Percentiles rank a stretch among this genome's conserved stretches.
Conservation (phyloP, 2,797 vertebrate genomes). For the Pygocentrus nattereri region DNA sequence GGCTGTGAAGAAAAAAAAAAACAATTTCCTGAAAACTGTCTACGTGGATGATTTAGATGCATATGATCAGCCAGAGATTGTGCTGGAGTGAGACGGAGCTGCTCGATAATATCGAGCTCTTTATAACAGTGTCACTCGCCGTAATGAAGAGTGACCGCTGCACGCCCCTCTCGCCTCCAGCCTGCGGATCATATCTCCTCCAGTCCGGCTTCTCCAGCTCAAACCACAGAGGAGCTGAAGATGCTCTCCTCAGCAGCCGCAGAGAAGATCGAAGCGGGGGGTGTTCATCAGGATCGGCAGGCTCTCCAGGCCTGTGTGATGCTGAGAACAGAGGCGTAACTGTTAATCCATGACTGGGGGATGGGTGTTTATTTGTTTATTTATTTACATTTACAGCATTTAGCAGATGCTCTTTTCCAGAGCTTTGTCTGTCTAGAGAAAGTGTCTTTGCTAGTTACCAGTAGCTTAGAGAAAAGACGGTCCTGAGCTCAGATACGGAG, state of each 20-base stretch:
- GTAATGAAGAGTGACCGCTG: slow-evolving; percentile 63
- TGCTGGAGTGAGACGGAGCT: slow-evolving; percentile 54
- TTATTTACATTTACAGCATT: too few species aligned
- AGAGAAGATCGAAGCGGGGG: not conserved
- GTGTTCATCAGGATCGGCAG: not conserved
- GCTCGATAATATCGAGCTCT: slow-evolving; percentile 62
- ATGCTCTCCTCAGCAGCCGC: not conserved
- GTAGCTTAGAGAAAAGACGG: too few species aligned
- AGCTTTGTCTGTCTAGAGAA: too few species aligned
- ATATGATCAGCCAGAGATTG: slow-evolving; percentile 53
- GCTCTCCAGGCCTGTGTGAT: not conserved
- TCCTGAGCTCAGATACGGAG: too few species aligned
- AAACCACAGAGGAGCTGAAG: not conserved
- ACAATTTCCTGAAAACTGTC: slow-evolving; percentile 72
- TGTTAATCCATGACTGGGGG: not conserved
- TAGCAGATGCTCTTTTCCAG: too few species aligned
- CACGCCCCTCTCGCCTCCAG: slow-evolving; percentile 29
- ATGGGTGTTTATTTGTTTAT: not conserved
- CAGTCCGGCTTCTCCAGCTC: not conserved
- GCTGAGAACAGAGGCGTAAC: not conserved
- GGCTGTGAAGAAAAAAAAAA: slow-evolving; percentile 56
- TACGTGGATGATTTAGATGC: slow-evolving; percentile 63
- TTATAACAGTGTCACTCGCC: slow-evolving; percentile 51
- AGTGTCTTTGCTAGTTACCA: too few species aligned
- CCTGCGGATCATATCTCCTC: not conserved